Evolutionary conservation across 2,888 invertebrate genomes (phyloP), one percentile per base, ranked within the genome.

Genomic region (Thera obeliscata): DNA sequence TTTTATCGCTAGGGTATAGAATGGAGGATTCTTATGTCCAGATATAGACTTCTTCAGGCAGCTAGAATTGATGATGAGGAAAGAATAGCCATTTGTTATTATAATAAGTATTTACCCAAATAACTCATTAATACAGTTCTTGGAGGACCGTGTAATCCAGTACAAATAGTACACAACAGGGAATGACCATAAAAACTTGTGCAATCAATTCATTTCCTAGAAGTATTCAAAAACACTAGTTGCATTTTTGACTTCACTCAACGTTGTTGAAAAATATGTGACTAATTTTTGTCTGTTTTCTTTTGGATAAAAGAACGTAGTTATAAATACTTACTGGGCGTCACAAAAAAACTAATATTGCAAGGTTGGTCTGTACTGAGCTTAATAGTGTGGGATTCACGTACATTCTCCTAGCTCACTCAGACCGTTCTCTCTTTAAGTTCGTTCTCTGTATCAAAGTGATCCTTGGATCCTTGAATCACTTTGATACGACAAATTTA

Each of bases 171-270:
- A 11, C 46, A 58, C 54, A 48, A 66, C 55, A 33, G 41, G 64
- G 57, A 54, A 35, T 2, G 61, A 41, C 4, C 48, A 58, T 68
- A 68, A 68, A 68, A 68, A 68, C 68, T 54, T 43, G 54, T 52
- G 48, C 43, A 64, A 64, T 57, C 54, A 12, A 58, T 68, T 68
- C 68, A 12, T 61, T 68, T 68, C 68, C 68, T 68, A 64, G 68
- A 68, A 68, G 54, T 64, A 61, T 64, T 49, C 46, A 57, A 61
- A 52, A 46, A 56, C 36, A 66, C 67, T 67, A 64, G 63, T 50
- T 8, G 36, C 5, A 33, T 60, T 52, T 36, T 49, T 33, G 59
- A 49, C 36, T 56, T 60, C 3, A 52, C 50, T 7, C 41, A 52
- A n/a, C 9, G 43, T 2, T 46, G 8, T 46, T 9, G 9, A 9